Evolutionary conservation across 1,140 invertebrate species (phyloP).

Genomic region (Drosophila saltans): DNA sequence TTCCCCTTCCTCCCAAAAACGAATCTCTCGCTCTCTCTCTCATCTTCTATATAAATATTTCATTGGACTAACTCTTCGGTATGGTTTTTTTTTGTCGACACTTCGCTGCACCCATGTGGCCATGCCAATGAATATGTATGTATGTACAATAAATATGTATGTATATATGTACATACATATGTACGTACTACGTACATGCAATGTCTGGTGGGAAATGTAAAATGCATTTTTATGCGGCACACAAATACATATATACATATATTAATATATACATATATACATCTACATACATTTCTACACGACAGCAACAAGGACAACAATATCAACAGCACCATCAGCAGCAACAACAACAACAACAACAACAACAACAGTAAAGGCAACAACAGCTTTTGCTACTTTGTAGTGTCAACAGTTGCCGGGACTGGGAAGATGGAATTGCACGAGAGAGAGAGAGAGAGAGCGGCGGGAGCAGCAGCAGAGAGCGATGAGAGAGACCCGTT

Average conservation of each 20-base stretch:
- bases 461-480: background rate
- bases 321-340: conserved; percentile 11
- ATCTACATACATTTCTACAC: conserved; percentile 19
- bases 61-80: too few relatives aligned
- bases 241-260: conserved; percentile 9
- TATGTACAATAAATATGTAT: conserved; percentile 33
- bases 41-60: too few relatives aligned
- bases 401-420: conserved; percentile 73
- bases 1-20: too few relatives aligned
- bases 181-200: conserved; percentile 55
- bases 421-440: background rate
- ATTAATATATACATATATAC: conserved; percentile 2
- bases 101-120: conserved; percentile 25
- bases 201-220: conserved; percentile 42
- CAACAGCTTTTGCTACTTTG: conserved; percentile 57
- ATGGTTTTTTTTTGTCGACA: too few relatives aligned
- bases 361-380: conserved; percentile 51
- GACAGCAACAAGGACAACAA: conserved; percentile 50
- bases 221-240: conserved; percentile 70
- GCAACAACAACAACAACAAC: conserved; percentile 17
- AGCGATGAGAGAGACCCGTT: background rate
- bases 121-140: conserved; percentile 64
- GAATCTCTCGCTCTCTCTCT: too few relatives aligned
- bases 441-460: background rate
- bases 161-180: conserved; percentile 30